phyloP scores from a whole-genome alignment of 2,797 vertebrate genomes.

The Dipus sagitta region DNA sequence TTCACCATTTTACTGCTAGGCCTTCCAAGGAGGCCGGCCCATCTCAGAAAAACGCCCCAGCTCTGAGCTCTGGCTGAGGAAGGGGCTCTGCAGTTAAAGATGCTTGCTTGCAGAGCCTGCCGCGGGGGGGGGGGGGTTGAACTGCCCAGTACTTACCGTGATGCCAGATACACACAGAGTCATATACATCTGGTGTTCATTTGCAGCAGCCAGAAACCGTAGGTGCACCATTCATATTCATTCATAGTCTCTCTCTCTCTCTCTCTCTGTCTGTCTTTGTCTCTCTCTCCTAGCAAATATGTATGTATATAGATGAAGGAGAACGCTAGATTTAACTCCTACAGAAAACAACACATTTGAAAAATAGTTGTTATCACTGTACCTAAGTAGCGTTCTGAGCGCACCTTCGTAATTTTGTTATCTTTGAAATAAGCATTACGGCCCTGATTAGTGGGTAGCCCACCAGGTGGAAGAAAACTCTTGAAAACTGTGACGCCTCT shows the following conservation, averaged over 20 bases:
- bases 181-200: too few species aligned
- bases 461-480: constrained; percentile 9
- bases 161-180: too few species aligned
- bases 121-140: too few species aligned
- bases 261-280: too few species aligned
- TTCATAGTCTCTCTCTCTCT: too few species aligned
- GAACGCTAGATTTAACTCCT: background rate
- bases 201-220: too few species aligned
- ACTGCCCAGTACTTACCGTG: too few species aligned
- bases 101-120: too few species aligned
- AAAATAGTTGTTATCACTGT: background rate
- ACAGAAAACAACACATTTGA: background rate
- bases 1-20: background rate
- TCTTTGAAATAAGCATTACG: constrained; percentile 9
- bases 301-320: background rate
- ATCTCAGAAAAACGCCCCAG: constrained; percentile 26
- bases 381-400: constrained; percentile 23
- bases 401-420: constrained; percentile 9
- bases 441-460: constrained; percentile 8
- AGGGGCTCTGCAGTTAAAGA: too few species aligned
- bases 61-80: too few species aligned
- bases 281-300: too few species aligned
- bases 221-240: too few species aligned
- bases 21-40: background rate
- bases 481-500: constrained; percentile 37